Evolutionary conservation across 2,888 invertebrate genomes (phyloP).

Genomic region (Stomorhina lunata): DNA sequence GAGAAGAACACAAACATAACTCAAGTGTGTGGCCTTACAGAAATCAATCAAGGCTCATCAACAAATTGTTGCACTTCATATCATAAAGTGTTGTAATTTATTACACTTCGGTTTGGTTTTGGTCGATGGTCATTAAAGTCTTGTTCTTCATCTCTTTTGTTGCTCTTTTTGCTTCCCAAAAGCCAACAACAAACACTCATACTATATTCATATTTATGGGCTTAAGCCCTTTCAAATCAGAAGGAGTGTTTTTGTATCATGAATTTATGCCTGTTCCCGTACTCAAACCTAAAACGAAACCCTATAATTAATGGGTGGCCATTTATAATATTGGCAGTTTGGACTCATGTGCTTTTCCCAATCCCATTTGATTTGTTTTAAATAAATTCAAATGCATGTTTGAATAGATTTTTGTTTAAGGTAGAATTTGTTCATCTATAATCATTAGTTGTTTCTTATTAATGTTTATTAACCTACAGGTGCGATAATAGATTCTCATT

Average conservation of each 20-base stretch:
- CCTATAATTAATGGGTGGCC: slow-evolving; percentile 76
- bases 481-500: slow-evolving; percentile 29
- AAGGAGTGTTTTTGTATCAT: slow-evolving; percentile 59
- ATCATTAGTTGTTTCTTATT: slow-evolving; percentile 71
- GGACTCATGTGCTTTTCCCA: slow-evolving; percentile 53
- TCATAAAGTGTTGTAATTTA: slow-evolving; percentile 64
- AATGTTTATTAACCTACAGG: slow-evolving; percentile 15
- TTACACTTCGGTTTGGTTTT: slow-evolving; percentile 58
- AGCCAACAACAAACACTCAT: slow-evolving; percentile 20
- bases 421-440: slow-evolving; percentile 71
- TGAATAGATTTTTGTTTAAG: slow-evolving; percentile 22
- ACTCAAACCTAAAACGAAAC: slow-evolving; percentile 23
- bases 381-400: slow-evolving; percentile 27
- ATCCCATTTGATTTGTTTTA: slow-evolving; percentile 63
- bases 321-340: slow-evolving; percentile 78
- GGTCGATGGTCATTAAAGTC: slow-evolving; percentile 52
- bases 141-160: slow-evolving; percentile 14
- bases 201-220: slow-evolving; percentile 26
- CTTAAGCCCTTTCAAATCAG: slow-evolving; percentile 55
- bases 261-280: neutral
- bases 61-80: slow-evolving; percentile 66
- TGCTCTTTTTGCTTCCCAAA: slow-evolving; percentile 24
- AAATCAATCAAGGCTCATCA: slow-evolving; percentile 78
- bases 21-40: slow-evolving; percentile 75
- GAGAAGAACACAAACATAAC: slow-evolving; percentile 65